Evolutionary conservation across 1,140 invertebrate species (phyloP), one percentile per base, ranked within the genome.

Genomic region (Conus betulinus): DNA sequence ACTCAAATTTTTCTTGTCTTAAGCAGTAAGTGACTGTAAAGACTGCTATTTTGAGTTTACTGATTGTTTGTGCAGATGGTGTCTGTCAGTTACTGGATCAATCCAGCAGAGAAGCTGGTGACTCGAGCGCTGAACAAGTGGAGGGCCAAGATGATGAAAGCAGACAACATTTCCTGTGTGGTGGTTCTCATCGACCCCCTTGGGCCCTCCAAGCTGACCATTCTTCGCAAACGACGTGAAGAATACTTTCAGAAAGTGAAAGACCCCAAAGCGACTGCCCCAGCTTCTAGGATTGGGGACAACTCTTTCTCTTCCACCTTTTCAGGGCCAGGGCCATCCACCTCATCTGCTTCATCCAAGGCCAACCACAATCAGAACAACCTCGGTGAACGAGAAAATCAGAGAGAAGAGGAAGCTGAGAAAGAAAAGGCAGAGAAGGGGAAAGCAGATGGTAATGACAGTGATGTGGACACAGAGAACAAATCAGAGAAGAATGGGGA

Each of bases 131-230:
- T 99, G 7, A 97, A 97, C 89, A 95, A 93, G 87, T 96, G 96
- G 95, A 92, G 93, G 76, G 92, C 94, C 25, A 98, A 98, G 97
- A 97, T 97, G 93, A 97, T 99, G 96, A 96, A 98, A 60, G 98
- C 98, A 15, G 98, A 99, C 95, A 99, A 99, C 94, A 99, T 98
- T 5, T 98, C 98, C 86, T 98, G 98, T 78, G 97, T 99, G 10
- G 99, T 98, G 63, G 96, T 99, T 39, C 97, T 99, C 96, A 96
- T 99, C 84, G 98, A 99, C 95, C 98, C 98, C 88, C 97, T 98
- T 10, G 98, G 98, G 7, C 94, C 94, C 5, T 92, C 93, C 52
- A 93, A 93, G 86, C 89, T 94, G 3, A 93, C 92, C 13, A 91
- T 93, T 25, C 91, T 94, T 5, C 91, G 90, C 74, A 92, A 92